Base-by-base conservation (phyloP, 1,140 invertebrate genomes). In the Drosophila quadrilineata region DNA sequence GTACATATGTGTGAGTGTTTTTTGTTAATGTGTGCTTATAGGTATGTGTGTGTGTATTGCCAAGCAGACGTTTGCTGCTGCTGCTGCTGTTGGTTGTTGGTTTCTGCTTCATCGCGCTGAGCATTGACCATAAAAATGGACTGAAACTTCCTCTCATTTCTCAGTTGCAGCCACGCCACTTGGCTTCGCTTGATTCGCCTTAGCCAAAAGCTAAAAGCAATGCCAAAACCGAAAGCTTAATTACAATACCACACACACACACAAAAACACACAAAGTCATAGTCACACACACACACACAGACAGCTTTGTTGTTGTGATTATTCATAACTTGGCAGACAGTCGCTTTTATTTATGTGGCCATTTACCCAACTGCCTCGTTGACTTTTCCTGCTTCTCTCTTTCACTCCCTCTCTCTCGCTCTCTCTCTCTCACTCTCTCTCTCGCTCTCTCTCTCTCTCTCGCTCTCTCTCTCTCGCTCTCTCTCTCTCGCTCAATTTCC, bases 241-340 rank as follows among this genome's bases (percentile, higher is more conserved):
- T 82, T 82, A 77, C 77, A 67, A 66, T 67, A 58, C 36, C 49
- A 46, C 54, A 60, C 26, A 57, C 17, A 50, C 67, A 63, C 35
- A 64, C 24, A 40, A 6, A 45, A 12, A 33, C 6, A 35, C 0
- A 26, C 28, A 24, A n/a, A n/a, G n/a, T n/a, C n/a, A n/a, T n/a
- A n/a, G n/a, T n/a, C 19, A 41, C 41, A 35, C 52, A 40, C 19
- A 40, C 19, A 31, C 4, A 43, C 9, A 22, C 31, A 49, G 14
- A 28, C 6, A 26, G 29, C 53, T 73, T 76, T 73, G 73, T 67
- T 82, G 67, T 59, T 53, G 75, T 85, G 72, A 82, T 82, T 82
- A 85, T 82, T 82, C 79, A 82, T 82, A 82, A 82, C 79, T 85
- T 77, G 79, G 69, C 79, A 84, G 79, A 85, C 73, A 82, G 49